These are phyloP conservation scores for Spatulosminthurus flaviceps DNA, from an alignment of 2,888 invertebrate genomes.

Conservation along the genomic window DNA sequence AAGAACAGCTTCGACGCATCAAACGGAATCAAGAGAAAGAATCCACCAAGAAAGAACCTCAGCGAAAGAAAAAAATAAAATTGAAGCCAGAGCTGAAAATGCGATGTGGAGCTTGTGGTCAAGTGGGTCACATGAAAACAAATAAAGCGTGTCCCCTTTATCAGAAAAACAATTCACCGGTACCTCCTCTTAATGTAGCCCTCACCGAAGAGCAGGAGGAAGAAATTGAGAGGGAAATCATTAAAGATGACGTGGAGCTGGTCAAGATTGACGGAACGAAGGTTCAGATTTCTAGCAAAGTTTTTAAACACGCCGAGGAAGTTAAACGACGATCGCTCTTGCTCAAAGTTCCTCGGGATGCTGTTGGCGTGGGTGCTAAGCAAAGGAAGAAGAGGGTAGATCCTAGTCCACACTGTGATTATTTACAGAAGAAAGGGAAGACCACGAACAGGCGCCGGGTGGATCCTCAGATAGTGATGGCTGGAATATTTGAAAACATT, in stretches of 20 bases:
- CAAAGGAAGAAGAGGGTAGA: slow-evolving; percentile 73
- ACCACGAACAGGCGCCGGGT: slow-evolving; percentile 91
- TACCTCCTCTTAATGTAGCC: slow-evolving; percentile 75
- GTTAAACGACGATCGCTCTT: slow-evolving; percentile 81
- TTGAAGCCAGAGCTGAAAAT: slow-evolving; percentile 89
- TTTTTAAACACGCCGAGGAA: slow-evolving; percentile 89
- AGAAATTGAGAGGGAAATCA: slow-evolving; percentile 79
- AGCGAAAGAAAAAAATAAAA: slow-evolving; percentile 77
- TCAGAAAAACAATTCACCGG: slow-evolving; percentile 73
- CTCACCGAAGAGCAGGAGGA: slow-evolving; percentile 83
- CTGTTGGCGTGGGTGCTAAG: slow-evolving; percentile 74
- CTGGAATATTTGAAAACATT: slow-evolving; percentile 89
- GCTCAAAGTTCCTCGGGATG: slow-evolving; percentile 81
- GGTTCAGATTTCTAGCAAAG: slow-evolving; percentile 85
- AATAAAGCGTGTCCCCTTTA: slow-evolving; percentile 98
- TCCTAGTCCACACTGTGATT: slow-evolving; percentile 84
- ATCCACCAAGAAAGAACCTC: slow-evolving; percentile 64
- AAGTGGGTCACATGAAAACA: slow-evolving; percentile 82
- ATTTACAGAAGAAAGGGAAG: slow-evolving; percentile 81
- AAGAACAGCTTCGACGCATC: slow-evolving; percentile 93
- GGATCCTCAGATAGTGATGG: slow-evolving; percentile 94
- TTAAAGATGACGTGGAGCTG: slow-evolving; percentile 79
- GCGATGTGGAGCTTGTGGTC: slow-evolving; percentile 97
- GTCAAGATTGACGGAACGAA: slow-evolving; percentile 96
- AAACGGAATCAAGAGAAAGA: slow-evolving; percentile 86